Evolutionary conservation across 2,113 vertebrate species (phyloP), one percentile per base, ranked within the genome.

Genomic region (Ictalurus punctatus): DNA sequence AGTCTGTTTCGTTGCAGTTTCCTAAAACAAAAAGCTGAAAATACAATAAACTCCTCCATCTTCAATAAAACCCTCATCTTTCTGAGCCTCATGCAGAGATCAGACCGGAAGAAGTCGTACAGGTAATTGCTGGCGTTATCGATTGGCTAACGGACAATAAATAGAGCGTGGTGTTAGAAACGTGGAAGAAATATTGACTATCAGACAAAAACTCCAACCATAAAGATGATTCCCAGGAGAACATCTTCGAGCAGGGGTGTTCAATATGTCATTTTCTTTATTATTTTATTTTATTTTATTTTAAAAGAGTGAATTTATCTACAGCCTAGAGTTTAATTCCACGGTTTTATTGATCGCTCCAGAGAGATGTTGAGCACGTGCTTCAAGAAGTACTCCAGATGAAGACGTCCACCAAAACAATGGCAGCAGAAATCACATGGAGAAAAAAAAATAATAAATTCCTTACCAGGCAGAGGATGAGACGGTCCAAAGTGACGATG

Each of bases 401-500:
- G 30, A 34, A 73, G 12, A 67, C 14, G 10, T 76, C 13, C 8
- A 76, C 37, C 19, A 5, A 48, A 13, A 30, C 44, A 27, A 14
- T 6, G 23, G 7, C 7, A 74, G 8, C 3, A 0, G 19, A 56
- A 44, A 48, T 19, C 5, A 4, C 48, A 19, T 17, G 0, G 8
- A 40, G 8, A 40, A 40, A 40, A 40, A n/a, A 30, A 58, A 58
- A 30, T 34, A n/a, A n/a, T n/a, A n/a, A n/a, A 16, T 0, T 82
- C 87, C 96, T 97, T 95, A 99, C 98, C 97, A 99, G 94, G 91
- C 98, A 99, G 79, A 99, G 94, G 89, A 99, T 99, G 88, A 99
- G 94, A 63, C 98, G 93, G 90, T 99, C 98, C 96, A 99, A 89
- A 0, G 98, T 99, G 92, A 99, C 99, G 37, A 99, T 99, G 95